Percentiles rank a stretch among this genome's conserved stretches.
phyloP scores from a whole-genome alignment of 2,888 invertebrate species.

The Drosophila silvestris region DNA sequence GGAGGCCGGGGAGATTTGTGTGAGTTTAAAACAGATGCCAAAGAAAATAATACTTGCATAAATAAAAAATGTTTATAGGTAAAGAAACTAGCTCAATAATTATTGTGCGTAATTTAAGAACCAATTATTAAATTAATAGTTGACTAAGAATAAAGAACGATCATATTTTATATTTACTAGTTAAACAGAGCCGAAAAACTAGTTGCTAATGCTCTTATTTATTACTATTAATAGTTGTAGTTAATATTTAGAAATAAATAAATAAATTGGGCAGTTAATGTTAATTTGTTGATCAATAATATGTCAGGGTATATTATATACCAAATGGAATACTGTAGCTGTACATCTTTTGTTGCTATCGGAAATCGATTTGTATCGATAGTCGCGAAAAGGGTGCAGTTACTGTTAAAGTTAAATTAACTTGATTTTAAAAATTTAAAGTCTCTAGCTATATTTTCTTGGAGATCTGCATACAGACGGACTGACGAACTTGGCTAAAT shows the following conservation, averaged over 20 bases:
- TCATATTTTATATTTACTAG: accelerated
- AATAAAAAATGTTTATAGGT: neutral
- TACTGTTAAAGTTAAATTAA: neutral
- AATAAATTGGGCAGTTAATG: neutral
- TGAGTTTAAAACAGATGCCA: neutral
- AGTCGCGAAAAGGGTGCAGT: neutral
- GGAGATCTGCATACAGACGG: neutral
- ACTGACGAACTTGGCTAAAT: neutral
- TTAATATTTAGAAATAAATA: neutral
- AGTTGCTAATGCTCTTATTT: neutral
- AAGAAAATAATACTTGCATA: neutral
- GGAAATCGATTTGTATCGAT: neutral
- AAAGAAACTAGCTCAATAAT: neutral
- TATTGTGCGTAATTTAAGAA: neutral
- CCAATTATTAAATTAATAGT: neutral
- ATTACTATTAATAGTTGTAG: neutral
- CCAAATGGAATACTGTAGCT: too few species aligned
- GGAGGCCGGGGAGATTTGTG: neutral
- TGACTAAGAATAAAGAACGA: neutral
- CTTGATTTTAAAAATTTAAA: neutral
- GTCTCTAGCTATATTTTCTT: neutral
- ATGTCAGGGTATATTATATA: neutral
- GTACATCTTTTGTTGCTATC: neutral
- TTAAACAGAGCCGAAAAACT: neutral
- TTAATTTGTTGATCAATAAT: neutral